A percentile compares a stretch with the other conserved stretches of the same genome.
Conservation (phyloP, 2,888 invertebrate genomes). For the Zele albiditarsus region DNA sequence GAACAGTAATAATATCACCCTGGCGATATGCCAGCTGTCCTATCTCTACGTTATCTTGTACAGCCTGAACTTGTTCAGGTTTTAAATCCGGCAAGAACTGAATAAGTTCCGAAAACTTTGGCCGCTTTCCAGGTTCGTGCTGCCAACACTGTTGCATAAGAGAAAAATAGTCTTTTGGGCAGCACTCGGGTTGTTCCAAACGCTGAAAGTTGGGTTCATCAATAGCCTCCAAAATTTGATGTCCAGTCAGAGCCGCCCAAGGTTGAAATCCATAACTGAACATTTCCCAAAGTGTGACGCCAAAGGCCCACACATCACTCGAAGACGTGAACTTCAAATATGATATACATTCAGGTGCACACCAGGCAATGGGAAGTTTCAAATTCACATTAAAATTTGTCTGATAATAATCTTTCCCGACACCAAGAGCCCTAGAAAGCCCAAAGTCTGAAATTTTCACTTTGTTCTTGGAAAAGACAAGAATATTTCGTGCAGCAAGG, state of each 20-base stretch:
- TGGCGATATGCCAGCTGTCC: slow-evolving; percentile 88
- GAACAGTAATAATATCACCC: slow-evolving; percentile 93
- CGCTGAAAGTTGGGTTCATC: slow-evolving; percentile 93
- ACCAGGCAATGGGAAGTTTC: slow-evolving; percentile 98
- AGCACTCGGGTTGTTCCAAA: slow-evolving; percentile 94
- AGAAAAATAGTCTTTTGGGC: slow-evolving; percentile 92
- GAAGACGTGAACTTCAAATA: slow-evolving; percentile 96
- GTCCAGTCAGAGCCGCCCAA: slow-evolving; percentile 95
- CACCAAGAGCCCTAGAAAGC: slow-evolving; percentile 93
- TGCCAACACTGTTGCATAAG: slow-evolving; percentile 98
- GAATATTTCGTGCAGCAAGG: slow-evolving; percentile 96
- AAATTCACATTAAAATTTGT: slow-evolving; percentile 98
- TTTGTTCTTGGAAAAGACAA: slow-evolving; percentile 96
- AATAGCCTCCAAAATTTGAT: slow-evolving; percentile 95
- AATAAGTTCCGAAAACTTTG: slow-evolving; percentile 91
- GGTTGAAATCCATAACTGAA: slow-evolving; percentile 99
- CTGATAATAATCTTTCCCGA: slow-evolving; percentile 99
- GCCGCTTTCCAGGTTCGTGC: slow-evolving; percentile 90
- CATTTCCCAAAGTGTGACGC: slow-evolving; percentile 99
- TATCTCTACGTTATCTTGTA: slow-evolving; percentile 77
- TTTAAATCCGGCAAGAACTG: slow-evolving; percentile 86
- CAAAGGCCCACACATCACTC: slow-evolving; percentile 98
- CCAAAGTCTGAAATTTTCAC: slow-evolving; percentile 99
- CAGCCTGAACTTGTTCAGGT: slow-evolving; percentile 94
- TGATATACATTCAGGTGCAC: slow-evolving; percentile 98